These are phyloP conservation scores for Thrips palmi DNA, from an alignment of 1,140 invertebrate genomes.

Conservation along the genomic window DNA sequence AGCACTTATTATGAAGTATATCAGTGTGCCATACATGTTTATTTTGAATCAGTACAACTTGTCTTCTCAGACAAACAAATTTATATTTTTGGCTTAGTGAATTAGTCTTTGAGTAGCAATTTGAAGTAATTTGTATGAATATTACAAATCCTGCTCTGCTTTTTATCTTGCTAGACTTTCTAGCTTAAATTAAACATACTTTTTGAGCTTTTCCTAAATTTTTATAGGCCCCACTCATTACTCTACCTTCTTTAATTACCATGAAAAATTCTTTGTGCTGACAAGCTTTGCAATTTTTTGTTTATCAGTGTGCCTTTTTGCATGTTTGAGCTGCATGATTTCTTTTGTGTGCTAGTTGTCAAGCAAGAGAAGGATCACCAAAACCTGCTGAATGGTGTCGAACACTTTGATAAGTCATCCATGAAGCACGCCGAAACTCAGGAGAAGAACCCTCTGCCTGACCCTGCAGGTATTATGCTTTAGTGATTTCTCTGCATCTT, in stretches of 20 bases:
- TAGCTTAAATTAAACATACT: too few species aligned
- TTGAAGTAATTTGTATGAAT: neutral
- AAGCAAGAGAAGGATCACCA: constrained; percentile 47
- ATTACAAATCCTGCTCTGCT: constrained; percentile 3
- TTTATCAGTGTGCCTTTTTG: constrained; percentile 12
- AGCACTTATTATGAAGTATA: too few species aligned
- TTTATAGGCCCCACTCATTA: too few species aligned
- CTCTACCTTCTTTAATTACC: too few species aligned
- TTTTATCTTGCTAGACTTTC: constrained; percentile 10
- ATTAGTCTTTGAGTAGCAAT: too few species aligned
- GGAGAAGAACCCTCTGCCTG: constrained; percentile 58
- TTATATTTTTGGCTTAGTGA: constrained; percentile 17
- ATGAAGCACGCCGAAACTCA: constrained; percentile 57
- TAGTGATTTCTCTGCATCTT: constrained; percentile 1
- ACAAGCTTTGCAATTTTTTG: constrained; percentile 13
- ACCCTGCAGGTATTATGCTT: constrained; percentile 41
- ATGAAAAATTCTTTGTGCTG: too few species aligned
- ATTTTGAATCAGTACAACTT: too few species aligned
- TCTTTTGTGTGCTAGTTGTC: constrained; percentile 29
- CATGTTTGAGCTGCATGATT: constrained; percentile 15
- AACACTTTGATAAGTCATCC: constrained; percentile 45
- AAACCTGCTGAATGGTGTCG: constrained; percentile 45
- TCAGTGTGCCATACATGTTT: neutral
- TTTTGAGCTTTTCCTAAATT: too few species aligned
- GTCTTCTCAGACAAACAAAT: neutral